Conservation (phyloP, 2,797 vertebrate species). For the Amblyopsis hoosieri region DNA sequence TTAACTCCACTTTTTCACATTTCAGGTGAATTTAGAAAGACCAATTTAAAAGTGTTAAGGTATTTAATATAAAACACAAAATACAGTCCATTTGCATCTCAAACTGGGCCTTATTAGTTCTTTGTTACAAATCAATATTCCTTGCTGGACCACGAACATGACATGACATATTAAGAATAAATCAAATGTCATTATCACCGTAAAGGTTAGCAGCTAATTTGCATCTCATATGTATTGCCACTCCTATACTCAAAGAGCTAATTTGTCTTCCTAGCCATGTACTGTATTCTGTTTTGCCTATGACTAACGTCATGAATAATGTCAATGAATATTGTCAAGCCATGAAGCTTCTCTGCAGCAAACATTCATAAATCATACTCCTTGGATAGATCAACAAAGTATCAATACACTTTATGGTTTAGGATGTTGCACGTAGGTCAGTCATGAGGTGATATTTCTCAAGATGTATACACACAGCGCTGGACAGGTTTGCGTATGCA, state of each 20-base stretch:
- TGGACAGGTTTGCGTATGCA: background rate
- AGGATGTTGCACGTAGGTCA: slow-evolving; percentile 15
- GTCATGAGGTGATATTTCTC: slow-evolving; percentile 18
- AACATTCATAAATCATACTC: slow-evolving; percentile 24
- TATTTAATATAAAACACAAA: too few relatives aligned
- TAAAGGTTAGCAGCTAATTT: too few relatives aligned
- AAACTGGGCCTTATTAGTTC: slow-evolving; percentile 37
- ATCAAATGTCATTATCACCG: too few relatives aligned
- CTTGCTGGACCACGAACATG: background rate
- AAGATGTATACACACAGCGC: slow-evolving; percentile 12
- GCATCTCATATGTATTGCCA: too few relatives aligned
- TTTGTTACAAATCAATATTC: slow-evolving; percentile 38
- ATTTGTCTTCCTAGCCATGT: too few relatives aligned
- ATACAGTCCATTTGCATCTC: slow-evolving; percentile 9
- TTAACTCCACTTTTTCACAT: too few relatives aligned
- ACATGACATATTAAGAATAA: too few relatives aligned
- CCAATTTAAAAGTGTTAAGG: too few relatives aligned
- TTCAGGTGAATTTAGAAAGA: too few relatives aligned
- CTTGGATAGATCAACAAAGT: slow-evolving; percentile 6
- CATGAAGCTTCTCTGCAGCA: background rate
- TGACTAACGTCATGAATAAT: background rate
- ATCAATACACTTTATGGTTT: slow-evolving; percentile 50
- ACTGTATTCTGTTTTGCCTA: too few relatives aligned
- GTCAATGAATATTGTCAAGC: background rate
- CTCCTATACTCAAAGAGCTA: too few relatives aligned